phyloP scores from a whole-genome alignment of 1,140 invertebrate species.

The Acromyrmex heyeri region DNA sequence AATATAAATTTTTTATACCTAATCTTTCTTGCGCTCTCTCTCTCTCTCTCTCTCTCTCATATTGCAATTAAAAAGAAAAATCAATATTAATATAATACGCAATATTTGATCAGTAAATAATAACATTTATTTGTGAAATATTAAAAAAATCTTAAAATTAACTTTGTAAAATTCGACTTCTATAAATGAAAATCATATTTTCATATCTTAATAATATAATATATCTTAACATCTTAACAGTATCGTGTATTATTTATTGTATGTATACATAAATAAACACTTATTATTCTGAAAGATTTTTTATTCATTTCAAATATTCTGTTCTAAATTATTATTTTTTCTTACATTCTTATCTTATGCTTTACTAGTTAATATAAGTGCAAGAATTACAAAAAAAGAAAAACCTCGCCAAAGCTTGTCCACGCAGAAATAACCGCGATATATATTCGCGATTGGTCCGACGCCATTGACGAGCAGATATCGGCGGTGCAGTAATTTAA shows the following conservation, averaged over 20 bases:
- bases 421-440: background rate
- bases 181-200: background rate
- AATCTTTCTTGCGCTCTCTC: background rate
- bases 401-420: too few species aligned
- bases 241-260: background rate
- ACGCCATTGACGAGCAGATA: slow-evolving; percentile 80
- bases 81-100: too few species aligned
- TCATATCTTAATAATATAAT: background rate
- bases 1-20: background rate
- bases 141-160: background rate
- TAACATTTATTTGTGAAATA: background rate
- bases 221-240: background rate
- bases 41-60: background rate
- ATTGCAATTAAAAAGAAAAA: background rate
- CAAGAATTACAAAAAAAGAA: background rate
- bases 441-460: slow-evolving; percentile 55
- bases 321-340: background rate
- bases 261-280: background rate
- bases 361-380: background rate
- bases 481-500: slow-evolving; percentile 85
- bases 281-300: background rate
- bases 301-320: background rate
- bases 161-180: background rate
- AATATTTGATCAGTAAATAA: background rate
- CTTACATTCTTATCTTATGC: background rate